phyloP scores from a whole-genome alignment of 2,797 vertebrate genomes.

The Rhyacichthys aspro region DNA sequence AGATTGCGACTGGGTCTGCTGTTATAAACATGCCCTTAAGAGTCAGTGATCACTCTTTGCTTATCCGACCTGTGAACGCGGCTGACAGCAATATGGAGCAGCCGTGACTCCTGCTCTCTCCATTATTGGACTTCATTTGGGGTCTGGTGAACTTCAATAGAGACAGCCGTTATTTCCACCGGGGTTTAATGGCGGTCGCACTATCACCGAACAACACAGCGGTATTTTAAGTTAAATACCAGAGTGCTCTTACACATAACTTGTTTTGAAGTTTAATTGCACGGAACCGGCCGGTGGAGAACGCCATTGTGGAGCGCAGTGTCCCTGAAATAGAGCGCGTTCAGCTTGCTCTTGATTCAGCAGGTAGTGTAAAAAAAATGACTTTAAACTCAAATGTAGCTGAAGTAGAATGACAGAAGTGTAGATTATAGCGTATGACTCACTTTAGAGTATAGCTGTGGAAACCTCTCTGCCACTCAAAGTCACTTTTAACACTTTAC shows the following conservation, averaged over 20 bases:
- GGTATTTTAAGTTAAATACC: slow-evolving; percentile 35
- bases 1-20: too few relatives aligned
- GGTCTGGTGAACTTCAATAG: slow-evolving; percentile 39
- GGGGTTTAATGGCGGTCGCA: slow-evolving; percentile 27
- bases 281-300: slow-evolving; percentile 14
- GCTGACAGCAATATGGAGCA: slow-evolving; percentile 41
- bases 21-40: too few relatives aligned
- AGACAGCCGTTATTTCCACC: slow-evolving; percentile 47
- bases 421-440: slow-evolving; percentile 8
- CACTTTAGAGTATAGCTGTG: not conserved
- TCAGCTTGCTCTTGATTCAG: not conserved
- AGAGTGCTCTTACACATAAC: not conserved
- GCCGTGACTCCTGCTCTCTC: slow-evolving; percentile 39
- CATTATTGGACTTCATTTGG: slow-evolving; percentile 49
- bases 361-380: not conserved
- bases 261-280: slow-evolving; percentile 27
- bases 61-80: slow-evolving; percentile 28
- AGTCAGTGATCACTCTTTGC: slow-evolving; percentile 11
- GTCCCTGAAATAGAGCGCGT: slow-evolving; percentile 8
- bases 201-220: slow-evolving; percentile 21
- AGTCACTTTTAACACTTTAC: slow-evolving; percentile 9
- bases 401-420: slow-evolving; percentile 10
- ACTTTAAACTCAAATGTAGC: slow-evolving; percentile 2
- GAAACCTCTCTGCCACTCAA: slow-evolving; percentile 24
- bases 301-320: slow-evolving; percentile 1